Evolutionary conservation across 2,797 vertebrate genomes (phyloP).

Genomic region (Phataginus tetradactyla): DNA sequence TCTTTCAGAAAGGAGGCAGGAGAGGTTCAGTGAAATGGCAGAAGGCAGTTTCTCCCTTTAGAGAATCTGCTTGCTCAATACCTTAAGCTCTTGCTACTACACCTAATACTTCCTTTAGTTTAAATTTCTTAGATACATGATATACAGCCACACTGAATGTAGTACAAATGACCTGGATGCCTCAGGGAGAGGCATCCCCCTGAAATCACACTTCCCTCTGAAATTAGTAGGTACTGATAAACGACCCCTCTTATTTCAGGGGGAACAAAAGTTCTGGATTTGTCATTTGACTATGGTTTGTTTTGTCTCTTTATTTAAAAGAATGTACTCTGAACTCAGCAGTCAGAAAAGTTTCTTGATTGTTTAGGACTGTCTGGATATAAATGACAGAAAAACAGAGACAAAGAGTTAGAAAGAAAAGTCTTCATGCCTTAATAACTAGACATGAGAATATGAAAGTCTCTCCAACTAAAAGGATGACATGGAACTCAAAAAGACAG

Average conservation of each 20-base stretch:
- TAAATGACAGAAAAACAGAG: background rate
- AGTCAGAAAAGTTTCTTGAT: background rate
- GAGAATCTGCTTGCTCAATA: slow-evolving; percentile 15
- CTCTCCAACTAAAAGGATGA: background rate
- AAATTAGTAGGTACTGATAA: background rate
- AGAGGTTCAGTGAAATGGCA: background rate
- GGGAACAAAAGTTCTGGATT: background rate
- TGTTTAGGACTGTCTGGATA: background rate
- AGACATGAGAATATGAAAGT: background rate
- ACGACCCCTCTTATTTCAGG: background rate
- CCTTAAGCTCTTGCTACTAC: background rate
- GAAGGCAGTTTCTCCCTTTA: background rate
- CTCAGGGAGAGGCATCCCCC: background rate
- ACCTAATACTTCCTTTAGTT: background rate
- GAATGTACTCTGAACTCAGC: background rate
- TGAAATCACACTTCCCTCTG: background rate
- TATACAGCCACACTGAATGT: background rate
- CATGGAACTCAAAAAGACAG: background rate
- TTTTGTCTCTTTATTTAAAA: slow-evolving; percentile 10
- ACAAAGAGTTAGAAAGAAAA: background rate
- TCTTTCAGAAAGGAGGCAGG: background rate
- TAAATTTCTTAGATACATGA: background rate
- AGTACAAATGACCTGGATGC: background rate
- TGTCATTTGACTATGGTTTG: background rate
- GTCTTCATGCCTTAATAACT: background rate